Evolutionary conservation across 2,797 vertebrate genomes (phyloP).

Genomic region (Sebastes minor): DNA sequence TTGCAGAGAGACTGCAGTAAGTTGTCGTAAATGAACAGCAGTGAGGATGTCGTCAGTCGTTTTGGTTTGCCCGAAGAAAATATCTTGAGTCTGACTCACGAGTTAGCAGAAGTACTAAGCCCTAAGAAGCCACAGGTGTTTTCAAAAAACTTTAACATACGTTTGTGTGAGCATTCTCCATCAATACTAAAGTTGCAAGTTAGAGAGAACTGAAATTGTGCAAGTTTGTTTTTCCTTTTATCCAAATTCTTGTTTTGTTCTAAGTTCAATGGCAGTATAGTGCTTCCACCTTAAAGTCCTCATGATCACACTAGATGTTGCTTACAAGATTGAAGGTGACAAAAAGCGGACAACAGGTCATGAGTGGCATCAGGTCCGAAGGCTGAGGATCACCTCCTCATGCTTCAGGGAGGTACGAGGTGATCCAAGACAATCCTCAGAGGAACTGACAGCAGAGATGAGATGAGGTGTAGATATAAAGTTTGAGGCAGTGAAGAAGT

Average conservation of each 20-base stretch:
- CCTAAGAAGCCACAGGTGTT: neutral
- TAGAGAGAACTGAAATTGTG: neutral
- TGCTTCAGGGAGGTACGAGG: neutral
- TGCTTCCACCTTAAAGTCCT: neutral
- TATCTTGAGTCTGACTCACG: neutral
- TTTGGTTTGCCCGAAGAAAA: neutral
- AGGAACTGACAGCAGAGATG: slow-evolving; percentile 1
- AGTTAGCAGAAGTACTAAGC: neutral
- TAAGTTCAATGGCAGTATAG: neutral
- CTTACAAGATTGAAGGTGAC: slow-evolving; percentile 8
- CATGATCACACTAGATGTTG: neutral
- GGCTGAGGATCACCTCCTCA: slow-evolving; percentile 8
- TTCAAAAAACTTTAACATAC: no score
- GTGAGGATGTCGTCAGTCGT: neutral
- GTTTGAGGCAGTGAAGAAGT: slow-evolving; percentile 4
- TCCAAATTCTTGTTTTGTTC: neutral
- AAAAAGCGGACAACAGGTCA: neutral
- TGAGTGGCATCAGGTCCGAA: slow-evolving; percentile 4
- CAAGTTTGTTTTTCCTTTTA: neutral
- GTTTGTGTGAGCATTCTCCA: neutral
- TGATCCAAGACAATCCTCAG: slow-evolving; percentile 3
- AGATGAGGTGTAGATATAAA: slow-evolving; percentile 5
- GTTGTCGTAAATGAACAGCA: neutral
- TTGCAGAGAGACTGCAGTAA: no score
- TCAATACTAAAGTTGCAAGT: neutral